Base-by-base conservation (phyloP, 2,797 vertebrate genomes). In the Sciurus vulgaris region DNA sequence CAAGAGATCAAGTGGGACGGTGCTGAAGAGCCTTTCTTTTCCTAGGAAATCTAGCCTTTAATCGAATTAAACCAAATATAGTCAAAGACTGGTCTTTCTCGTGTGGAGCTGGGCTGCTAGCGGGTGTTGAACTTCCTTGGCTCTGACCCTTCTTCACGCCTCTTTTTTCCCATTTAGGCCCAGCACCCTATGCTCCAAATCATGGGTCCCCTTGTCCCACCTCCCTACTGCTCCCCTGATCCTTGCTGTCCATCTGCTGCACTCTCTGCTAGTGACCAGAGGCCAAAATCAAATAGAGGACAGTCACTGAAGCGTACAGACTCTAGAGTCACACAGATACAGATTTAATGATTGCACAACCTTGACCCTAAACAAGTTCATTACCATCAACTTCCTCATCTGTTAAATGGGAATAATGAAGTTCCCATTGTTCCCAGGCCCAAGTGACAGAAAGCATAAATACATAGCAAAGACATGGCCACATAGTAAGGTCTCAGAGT, bases 41-140 rank as follows among this genome's bases (percentile, higher is more conserved):
- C 20, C 47, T 88, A 77, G 41, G 56, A 82, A 93, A 35, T 76
- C 63, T 89, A 51, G 22, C 56, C 81, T 93, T 6, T 47, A 35
- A 82, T 73, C 9, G 15, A 22, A 65, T 76, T 69, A 81, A 54
- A 84, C 26, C 84, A 56, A 79, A n/a, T 73, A 26, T 14, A 49
- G 70, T 35, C 74, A 30, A 74, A 67, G 22, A 11, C 72, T 13
- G 33, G 20, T 49, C 22, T 33, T 44, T 69, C 41, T 73, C 15
- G 22, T 2, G 22, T 7, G 7, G 49, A 41, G 20, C 79, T 54
- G 41, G 26, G 26, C 86, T 90, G n/a, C 35, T 2, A 1, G 47
- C 63, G 0, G 20, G 33, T 59, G 44, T 90, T 56, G 33, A 3
- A 24, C 26, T 24, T 78, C 54, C 74, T 79, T 59, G 44, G 12